phyloP scores from a whole-genome alignment of 2,888 invertebrate genomes.

The Amblyteles armatorius region DNA sequence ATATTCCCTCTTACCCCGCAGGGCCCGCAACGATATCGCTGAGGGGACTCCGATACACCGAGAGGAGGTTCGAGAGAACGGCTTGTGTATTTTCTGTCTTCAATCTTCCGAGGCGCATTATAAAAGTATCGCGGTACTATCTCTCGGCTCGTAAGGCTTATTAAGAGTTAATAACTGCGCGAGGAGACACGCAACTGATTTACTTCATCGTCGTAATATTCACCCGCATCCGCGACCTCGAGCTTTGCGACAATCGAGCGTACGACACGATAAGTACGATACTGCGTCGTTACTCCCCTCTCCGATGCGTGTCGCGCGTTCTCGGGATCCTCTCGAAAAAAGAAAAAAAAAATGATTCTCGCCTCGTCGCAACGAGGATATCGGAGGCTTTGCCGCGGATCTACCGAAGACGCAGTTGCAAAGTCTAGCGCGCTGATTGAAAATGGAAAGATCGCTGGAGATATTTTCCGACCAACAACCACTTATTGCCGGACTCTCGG shows the following conservation, averaged over 20 bases:
- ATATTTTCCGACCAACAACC: not conserved
- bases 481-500: not conserved
- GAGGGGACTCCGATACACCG: not conserved
- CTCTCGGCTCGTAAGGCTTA: constrained; percentile 15
- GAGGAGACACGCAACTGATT: constrained; percentile 24
- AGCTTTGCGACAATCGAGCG: constrained; percentile 15
- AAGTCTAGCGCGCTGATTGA: constrained; percentile 8
- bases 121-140: constrained; percentile 28
- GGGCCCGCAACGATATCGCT: not conserved
- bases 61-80: not conserved
- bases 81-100: constrained; percentile 15
- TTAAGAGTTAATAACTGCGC: constrained; percentile 19
- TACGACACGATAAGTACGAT: not conserved
- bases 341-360: not conserved
- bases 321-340: constrained; percentile 1
- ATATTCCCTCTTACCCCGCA: not conserved
- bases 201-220: constrained; percentile 24
- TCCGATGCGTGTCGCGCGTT: constrained; percentile 3
- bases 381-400: not conserved
- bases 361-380: not conserved
- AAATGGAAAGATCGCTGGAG: not conserved
- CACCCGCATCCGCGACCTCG: constrained; percentile 6
- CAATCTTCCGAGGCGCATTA: constrained; percentile 17
- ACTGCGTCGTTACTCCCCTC: constrained; percentile 30
- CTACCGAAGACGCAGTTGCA: constrained; percentile 3